Conservation (phyloP, 2,888 invertebrate genomes). For the Marasmarcha lunaedactyla region DNA sequence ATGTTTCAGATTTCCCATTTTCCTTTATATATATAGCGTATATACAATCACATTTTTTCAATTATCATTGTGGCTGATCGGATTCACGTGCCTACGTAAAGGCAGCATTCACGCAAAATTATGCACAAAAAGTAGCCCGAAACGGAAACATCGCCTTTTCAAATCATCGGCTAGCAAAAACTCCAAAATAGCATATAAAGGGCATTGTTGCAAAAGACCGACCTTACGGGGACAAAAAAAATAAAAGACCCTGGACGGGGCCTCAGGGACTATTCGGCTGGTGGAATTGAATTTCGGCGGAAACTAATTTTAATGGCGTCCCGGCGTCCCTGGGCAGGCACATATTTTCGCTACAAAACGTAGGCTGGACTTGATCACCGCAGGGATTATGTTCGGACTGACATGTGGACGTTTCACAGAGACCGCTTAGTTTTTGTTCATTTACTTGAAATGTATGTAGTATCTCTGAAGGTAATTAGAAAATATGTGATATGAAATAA, state of each 20-base stretch:
- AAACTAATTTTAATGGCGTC: constrained; percentile 40
- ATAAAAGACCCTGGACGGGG: constrained; percentile 17
- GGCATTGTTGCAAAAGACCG: background rate
- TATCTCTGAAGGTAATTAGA: too few relatives aligned
- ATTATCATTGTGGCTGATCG: too few relatives aligned
- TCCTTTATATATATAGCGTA: too few relatives aligned
- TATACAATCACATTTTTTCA: too few relatives aligned
- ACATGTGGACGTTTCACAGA: background rate
- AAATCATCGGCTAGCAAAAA: background rate
- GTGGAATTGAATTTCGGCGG: constrained; percentile 35
- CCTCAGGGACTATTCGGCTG: constrained; percentile 20
- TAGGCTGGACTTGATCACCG: background rate
- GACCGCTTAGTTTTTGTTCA: too few relatives aligned
- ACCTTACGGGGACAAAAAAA: constrained; percentile 7
- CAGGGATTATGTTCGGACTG: background rate
- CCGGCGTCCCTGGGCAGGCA: constrained; percentile 16
- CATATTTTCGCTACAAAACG: constrained; percentile 12
- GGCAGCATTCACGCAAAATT: too few relatives aligned
- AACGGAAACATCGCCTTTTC: too few relatives aligned
- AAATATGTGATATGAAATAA: too few relatives aligned
- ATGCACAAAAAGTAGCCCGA: too few relatives aligned
- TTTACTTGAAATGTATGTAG: too few relatives aligned
- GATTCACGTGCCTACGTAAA: too few relatives aligned
- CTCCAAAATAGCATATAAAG: background rate
- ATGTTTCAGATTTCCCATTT: too few relatives aligned